Base-by-base conservation (phyloP, 2,113 vertebrate genomes). In the Silurus glanis region DNA sequence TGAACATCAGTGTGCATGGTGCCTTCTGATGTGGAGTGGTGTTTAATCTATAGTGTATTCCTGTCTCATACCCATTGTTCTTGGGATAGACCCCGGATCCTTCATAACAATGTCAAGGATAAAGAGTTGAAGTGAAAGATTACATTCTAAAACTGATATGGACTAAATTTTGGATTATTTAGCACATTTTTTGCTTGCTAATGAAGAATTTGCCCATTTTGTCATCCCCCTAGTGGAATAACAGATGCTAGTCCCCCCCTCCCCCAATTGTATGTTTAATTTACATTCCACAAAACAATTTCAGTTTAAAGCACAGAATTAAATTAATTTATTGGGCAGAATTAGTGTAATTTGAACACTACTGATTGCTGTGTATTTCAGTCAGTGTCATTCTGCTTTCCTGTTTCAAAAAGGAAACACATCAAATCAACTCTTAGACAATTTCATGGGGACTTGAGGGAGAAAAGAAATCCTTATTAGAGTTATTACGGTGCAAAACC, bases 401-500 rank as follows among this genome's bases (percentile, higher is more conserved):
- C 16, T 72, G 37, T 74, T 74, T 49, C 71, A 49, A 74, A 74
- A 9, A 51, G 47, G 47, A 74, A 49, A 51, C 23, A 74, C 3
- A 10, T 74, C 47, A 51, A 51, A 74, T 74, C 47, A 10, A 72
- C 16, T 49, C 45, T 49, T 14, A 12, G 45, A 4, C 21, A 51
- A 75, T 75, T 13, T 51, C 9, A 51, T 12, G 19, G 9, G 17
- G 37, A 71, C 28, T 71, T 71, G 67, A 17, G 28, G 2, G 17
- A n/a, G n/a, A 64, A 64, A 72, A 75, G 5, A 51, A 23, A 51
- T 55, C 12, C 91, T 93, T 91, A 95, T 95, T 95, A 93, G 92
- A 94, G 93, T 93, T 92, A 94, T 89, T 89, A 72, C 83, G 85
- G 89, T 91, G 90, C 90, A 83, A 84, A 91, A 91, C 86, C 88